phyloP scores from a whole-genome alignment of 35 echinoderm and acorn worm species.

The Chiridota heheva region DNA sequence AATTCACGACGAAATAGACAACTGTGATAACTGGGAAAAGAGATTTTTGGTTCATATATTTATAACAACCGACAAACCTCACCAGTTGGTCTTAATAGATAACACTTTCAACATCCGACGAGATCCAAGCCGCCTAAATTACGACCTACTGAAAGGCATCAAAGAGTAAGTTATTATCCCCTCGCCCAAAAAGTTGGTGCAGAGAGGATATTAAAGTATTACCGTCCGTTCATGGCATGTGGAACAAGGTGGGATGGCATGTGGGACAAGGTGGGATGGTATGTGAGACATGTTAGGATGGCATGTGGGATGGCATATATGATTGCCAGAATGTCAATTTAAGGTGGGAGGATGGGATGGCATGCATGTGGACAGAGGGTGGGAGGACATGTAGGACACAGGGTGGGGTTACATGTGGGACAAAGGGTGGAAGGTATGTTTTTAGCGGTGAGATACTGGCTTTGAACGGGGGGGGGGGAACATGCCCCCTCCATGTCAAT shows the following conservation, averaged over 20 bases:
- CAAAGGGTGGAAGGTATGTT: too few relatives aligned
- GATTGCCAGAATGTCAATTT: neutral
- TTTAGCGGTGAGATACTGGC: too few relatives aligned
- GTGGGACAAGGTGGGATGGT: neutral
- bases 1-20: neutral
- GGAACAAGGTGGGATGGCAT: neutral
- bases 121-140: conserved; percentile 2
- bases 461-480: too few relatives aligned
- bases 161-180: conserved; percentile 15
- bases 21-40: conserved; percentile 13
- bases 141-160: conserved; percentile 36
- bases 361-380: too few relatives aligned
- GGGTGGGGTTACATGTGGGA: too few relatives aligned
- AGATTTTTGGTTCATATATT: conserved; percentile 34
- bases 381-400: too few relatives aligned
- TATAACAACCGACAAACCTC: conserved; percentile 14
- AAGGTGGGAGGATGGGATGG: neutral
- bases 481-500: too few relatives aligned
- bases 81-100: conserved; percentile 22
- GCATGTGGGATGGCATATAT: neutral
- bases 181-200: neutral
- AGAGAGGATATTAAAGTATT: neutral
- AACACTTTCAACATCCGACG: neutral
- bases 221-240: neutral
- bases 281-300: neutral